phyloP scores from a whole-genome alignment of 92 coral and sea anemone species.

The Hydrozoanthus gracilis region DNA sequence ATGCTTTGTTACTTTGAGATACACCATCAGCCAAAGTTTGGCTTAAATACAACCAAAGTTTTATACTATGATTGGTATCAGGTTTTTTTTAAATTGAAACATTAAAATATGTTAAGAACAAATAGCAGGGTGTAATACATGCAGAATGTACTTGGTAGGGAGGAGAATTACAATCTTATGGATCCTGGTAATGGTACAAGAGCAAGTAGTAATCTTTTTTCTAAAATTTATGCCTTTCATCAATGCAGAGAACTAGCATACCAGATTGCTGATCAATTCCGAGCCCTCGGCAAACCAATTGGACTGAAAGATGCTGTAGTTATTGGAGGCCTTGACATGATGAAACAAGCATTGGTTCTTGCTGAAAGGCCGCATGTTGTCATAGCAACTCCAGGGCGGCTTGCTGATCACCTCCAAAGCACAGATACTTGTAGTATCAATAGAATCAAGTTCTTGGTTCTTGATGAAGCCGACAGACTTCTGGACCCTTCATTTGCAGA shows the following conservation, averaged over 20 bases:
- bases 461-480: slow-evolving; percentile 97
- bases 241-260: slow-evolving; percentile 86
- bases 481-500: slow-evolving; percentile 92
- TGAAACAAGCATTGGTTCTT: slow-evolving; percentile 91
- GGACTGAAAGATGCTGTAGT: slow-evolving; percentile 84
- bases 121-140: too few relatives aligned
- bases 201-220: not conserved
- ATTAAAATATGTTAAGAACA: too few relatives aligned
- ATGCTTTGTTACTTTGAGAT: too few relatives aligned
- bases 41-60: too few relatives aligned
- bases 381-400: slow-evolving; percentile 99
- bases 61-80: too few relatives aligned
- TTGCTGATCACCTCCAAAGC: slow-evolving; percentile 96
- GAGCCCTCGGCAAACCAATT: slow-evolving; percentile 93
- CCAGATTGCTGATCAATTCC: slow-evolving; percentile 94
- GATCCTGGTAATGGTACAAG: not conserved
- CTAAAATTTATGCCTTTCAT: not conserved
- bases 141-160: too few relatives aligned
- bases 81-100: too few relatives aligned
- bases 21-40: too few relatives aligned
- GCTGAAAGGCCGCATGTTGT: slow-evolving; percentile 95
- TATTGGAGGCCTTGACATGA: slow-evolving; percentile 96
- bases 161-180: too few relatives aligned
- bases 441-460: slow-evolving; percentile 85
- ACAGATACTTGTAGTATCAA: slow-evolving; percentile 85